phyloP scores from a whole-genome alignment of 2,888 invertebrate genomes.

The Acleris holmiana region DNA sequence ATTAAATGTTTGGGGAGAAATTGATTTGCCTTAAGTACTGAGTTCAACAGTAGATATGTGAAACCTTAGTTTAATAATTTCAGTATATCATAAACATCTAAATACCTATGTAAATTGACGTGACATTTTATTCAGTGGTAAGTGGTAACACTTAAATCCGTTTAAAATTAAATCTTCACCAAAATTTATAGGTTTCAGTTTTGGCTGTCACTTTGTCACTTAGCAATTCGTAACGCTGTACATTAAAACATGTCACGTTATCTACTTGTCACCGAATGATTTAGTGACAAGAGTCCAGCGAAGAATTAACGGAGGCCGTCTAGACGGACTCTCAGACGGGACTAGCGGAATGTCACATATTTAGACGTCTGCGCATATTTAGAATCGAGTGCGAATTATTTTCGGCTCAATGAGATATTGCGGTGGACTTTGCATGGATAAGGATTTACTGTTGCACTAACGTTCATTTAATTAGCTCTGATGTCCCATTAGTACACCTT shows the following conservation, averaged over 20 bases:
- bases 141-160: fast-evolving
- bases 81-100: no score
- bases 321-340: constrained; percentile 22
- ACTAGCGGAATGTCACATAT: constrained; percentile 39
- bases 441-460: constrained; percentile 1
- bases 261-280: constrained; percentile 21
- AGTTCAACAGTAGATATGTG: no score
- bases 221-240: background rate
- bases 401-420: constrained; percentile 22
- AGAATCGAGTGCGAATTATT: constrained; percentile 37
- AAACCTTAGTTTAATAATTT: no score
- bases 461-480: no score
- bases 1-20: no score
- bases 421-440: constrained; percentile 24
- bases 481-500: no score
- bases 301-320: constrained; percentile 24
- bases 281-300: constrained; percentile 3
- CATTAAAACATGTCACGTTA: constrained; percentile 13
- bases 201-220: background rate
- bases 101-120: no score
- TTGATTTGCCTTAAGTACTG: no score
- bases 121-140: no score
- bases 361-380: constrained; percentile 40
- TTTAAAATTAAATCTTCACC: no score
- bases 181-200: no score